phyloP scores from a whole-genome alignment of 1,140 invertebrate species.

The Zaprionus taronus region DNA sequence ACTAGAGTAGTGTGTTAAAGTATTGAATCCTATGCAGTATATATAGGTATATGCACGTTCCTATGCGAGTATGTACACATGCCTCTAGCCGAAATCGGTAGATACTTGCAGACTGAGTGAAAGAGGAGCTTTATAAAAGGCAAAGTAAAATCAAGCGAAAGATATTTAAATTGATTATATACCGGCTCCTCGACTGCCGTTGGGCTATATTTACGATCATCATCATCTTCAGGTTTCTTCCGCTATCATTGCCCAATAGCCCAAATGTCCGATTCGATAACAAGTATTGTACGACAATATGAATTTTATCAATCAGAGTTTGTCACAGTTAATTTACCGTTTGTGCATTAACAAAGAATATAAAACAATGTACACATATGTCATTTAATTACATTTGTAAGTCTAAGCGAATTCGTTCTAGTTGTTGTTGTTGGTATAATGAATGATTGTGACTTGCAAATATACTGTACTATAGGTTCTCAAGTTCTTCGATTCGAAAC shows the following conservation, averaged over 20 bases:
- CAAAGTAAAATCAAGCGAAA: constrained; percentile 70
- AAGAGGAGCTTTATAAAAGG: constrained; percentile 42
- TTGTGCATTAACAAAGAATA: constrained; percentile 48
- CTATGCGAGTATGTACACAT: constrained; percentile 73
- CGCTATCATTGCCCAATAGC: constrained; percentile 58
- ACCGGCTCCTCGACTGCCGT: constrained; percentile 88
- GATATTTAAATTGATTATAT: constrained; percentile 77
- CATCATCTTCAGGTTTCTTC: constrained; percentile 78
- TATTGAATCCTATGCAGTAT: constrained; percentile 46
- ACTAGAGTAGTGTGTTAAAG: constrained; percentile 27
- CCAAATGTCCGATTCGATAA: constrained; percentile 52
- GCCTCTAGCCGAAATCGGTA: constrained; percentile 64
- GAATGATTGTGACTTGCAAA: constrained; percentile 18
- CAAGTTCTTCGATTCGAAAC: neutral
- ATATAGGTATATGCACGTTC: constrained; percentile 56
- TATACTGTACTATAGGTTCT: constrained; percentile 8
- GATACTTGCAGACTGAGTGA: constrained; percentile 50
- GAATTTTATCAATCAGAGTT: constrained; percentile 26
- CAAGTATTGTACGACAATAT: constrained; percentile 39
- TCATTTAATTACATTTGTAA: constrained; percentile 39
- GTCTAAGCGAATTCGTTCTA: constrained; percentile 13
- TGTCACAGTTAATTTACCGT: constrained; percentile 36
- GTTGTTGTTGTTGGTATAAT: neutral
- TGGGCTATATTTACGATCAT: constrained; percentile 87
- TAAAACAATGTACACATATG: constrained; percentile 41